Conservation (phyloP, 1,140 invertebrate genomes). For the Cecropterus lyciades region DNA sequence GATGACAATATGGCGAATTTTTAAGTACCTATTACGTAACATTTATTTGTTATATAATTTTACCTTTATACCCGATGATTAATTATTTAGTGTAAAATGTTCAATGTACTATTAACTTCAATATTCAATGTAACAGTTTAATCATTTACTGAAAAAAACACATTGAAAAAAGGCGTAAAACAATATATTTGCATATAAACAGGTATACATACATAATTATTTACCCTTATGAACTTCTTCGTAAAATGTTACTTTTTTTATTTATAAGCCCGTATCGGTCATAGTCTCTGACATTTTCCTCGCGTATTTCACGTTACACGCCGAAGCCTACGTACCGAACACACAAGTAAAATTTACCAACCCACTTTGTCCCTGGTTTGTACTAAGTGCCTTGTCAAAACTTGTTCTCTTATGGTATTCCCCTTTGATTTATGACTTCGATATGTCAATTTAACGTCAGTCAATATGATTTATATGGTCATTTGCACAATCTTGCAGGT, state of each 20-base stretch:
- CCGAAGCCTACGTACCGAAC: conserved; percentile 4
- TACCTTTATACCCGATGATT: too few species aligned
- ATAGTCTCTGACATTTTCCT: conserved; percentile 12
- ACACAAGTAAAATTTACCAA: conserved; percentile 41
- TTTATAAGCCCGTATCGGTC: conserved; percentile 5
- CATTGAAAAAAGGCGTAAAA: too few species aligned
- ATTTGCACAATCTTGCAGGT: conserved; percentile 52
- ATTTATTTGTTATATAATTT: too few species aligned
- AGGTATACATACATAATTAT: too few species aligned
- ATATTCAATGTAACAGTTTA: too few species aligned
- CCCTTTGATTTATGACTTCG: conserved; percentile 68
- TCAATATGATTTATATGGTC: conserved; percentile 68
- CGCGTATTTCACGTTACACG: conserved; percentile 14
- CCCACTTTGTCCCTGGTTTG: conserved; percentile 49
- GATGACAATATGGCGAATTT: too few species aligned
- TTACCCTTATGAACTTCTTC: too few species aligned
- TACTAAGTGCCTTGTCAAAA: conserved; percentile 68
- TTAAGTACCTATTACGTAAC: too few species aligned
- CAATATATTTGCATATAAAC: too few species aligned
- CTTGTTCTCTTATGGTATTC: conserved; percentile 62
- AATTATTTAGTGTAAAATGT: too few species aligned
- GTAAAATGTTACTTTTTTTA: neutral
- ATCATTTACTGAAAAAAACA: too few species aligned
- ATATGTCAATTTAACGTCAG: conserved; percentile 70
- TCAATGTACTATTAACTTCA: too few species aligned